Percentiles rank a stretch among this genome's conserved stretches.
Conservation (phyloP, 2,113 vertebrate genomes). For the Girardinichthys multiradiatus region DNA sequence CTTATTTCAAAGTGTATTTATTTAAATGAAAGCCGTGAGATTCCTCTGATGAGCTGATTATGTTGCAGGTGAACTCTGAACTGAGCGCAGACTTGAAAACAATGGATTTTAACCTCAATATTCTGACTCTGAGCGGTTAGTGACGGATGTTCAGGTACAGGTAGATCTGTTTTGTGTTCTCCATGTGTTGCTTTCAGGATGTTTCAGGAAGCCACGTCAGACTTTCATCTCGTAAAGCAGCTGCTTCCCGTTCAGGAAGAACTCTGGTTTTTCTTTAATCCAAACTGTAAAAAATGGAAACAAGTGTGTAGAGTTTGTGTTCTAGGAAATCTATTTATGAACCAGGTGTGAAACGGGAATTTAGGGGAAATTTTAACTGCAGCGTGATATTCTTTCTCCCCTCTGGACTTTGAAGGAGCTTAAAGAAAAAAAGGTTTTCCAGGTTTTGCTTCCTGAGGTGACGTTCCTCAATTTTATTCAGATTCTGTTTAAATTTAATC, state of each 20-base stretch:
- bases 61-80: neutral
- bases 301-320: slow-evolving; percentile 56
- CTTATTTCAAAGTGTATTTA: neutral
- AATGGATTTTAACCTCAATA: slow-evolving; percentile 28
- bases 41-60: slow-evolving; percentile 7
- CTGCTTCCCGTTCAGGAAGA: slow-evolving; percentile 1
- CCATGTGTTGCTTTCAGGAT: slow-evolving; percentile 40
- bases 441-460: neutral
- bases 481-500: neutral
- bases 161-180: slow-evolving; percentile 38
- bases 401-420: neutral
- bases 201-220: neutral
- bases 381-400: neutral
- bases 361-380: slow-evolving; percentile 3
- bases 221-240: slow-evolving; percentile 24
- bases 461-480: neutral
- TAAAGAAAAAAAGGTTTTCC: slow-evolving; percentile 5
- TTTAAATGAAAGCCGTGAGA: slow-evolving; percentile 16
- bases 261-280: slow-evolving; percentile 13
- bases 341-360: slow-evolving; percentile 16
- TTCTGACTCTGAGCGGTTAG: slow-evolving; percentile 33
- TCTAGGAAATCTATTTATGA: slow-evolving; percentile 63
- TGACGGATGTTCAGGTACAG: slow-evolving; percentile 13
- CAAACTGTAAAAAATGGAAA: slow-evolving; percentile 11
- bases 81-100: neutral